Conservation (phyloP, 64 coral and sea anemone species). For the Montipora foliosa region DNA sequence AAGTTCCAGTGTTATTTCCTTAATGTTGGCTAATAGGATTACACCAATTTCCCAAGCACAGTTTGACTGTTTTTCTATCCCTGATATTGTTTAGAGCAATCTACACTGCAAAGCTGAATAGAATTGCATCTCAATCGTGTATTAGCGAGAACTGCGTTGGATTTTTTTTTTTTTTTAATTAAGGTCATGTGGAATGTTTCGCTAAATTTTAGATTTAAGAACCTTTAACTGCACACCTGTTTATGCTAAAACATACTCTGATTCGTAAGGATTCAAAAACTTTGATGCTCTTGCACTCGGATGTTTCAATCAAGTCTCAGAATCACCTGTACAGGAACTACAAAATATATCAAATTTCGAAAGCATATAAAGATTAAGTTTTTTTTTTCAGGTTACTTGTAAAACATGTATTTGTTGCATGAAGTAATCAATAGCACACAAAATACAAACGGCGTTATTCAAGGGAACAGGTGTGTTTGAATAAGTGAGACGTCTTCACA, state of each 20-base stretch:
- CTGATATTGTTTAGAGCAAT: too few relatives aligned
- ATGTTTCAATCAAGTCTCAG: not conserved
- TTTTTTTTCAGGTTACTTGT: not conserved
- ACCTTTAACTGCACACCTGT: constrained; percentile 9
- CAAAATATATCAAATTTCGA: too few relatives aligned
- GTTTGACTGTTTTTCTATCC: too few relatives aligned
- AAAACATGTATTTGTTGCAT: not conserved
- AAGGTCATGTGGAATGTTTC: not conserved
- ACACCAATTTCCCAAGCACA: too few relatives aligned
- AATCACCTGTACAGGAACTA: too few relatives aligned
- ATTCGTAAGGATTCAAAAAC: not conserved
- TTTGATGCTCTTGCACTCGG: not conserved
- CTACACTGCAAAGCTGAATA: too few relatives aligned
- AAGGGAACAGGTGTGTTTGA: constrained; percentile 24
- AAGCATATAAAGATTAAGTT: too few relatives aligned
- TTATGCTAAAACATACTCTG: not conserved
- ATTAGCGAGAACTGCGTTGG: not conserved
- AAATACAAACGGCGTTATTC: constrained; percentile 10
- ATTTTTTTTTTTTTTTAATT: not conserved
- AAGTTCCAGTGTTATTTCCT: too few relatives aligned
- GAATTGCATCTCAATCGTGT: too few relatives aligned
- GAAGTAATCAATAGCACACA: not conserved
- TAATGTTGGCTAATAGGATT: too few relatives aligned
- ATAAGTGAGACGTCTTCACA: not conserved
- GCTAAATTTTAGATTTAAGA: not conserved